These are phyloP conservation scores for Limenitis camilla DNA, from an alignment of 2,888 invertebrate genomes.

Conservation along the genomic window DNA sequence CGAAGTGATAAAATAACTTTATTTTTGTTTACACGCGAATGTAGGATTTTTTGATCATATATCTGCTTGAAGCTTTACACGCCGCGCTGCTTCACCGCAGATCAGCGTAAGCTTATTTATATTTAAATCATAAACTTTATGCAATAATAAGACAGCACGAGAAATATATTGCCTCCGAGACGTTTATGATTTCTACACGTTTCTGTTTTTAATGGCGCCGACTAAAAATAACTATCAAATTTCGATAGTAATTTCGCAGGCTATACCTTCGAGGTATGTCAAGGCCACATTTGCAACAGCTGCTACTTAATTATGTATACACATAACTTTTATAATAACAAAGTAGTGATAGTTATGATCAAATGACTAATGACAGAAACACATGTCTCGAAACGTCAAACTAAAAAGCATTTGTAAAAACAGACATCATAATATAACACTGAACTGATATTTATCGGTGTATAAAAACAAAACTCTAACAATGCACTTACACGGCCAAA, in stretches of 20 bases:
- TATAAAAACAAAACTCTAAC: constrained; percentile 49
- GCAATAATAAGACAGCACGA: constrained; percentile 1
- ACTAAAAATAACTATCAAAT: not conserved
- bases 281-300: not conserved
- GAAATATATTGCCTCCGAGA: constrained; percentile 4
- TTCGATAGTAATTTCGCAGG: not conserved
- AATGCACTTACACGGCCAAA: constrained; percentile 63
- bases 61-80: not conserved
- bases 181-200: not conserved
- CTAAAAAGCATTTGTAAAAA: constrained; percentile 12
- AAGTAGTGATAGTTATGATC: constrained; percentile 1
- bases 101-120: not conserved
- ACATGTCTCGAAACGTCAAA: constrained; percentile 9
- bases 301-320: not conserved
- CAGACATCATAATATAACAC: constrained; percentile 21
- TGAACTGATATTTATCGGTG: constrained; percentile 37
- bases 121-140: constrained; percentile 4
- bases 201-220: not conserved
- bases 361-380: constrained; percentile 1
- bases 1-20: constrained; percentile 29
- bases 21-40: constrained; percentile 8
- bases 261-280: not conserved
- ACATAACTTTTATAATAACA: not conserved
- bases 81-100: not conserved
- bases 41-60: not conserved